These are phyloP conservation scores for Elachura formosa DNA, from an alignment of 2,113 vertebrate species.

Conservation along the genomic window DNA sequence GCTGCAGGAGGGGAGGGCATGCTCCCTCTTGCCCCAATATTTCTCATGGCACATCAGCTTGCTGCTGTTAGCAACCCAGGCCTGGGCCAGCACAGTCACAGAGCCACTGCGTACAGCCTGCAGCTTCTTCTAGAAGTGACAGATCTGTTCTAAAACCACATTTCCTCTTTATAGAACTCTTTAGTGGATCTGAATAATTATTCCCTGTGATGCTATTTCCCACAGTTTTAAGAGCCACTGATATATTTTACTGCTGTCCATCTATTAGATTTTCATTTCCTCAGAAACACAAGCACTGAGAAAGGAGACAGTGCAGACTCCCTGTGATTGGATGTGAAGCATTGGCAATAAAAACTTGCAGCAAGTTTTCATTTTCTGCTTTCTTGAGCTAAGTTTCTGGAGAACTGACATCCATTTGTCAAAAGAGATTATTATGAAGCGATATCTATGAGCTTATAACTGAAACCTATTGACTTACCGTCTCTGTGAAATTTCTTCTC, in stretches of 20 bases:
- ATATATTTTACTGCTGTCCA: slow-evolving; percentile 31
- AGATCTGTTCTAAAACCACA: neutral
- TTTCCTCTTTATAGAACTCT: slow-evolving; percentile 6
- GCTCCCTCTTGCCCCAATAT: neutral
- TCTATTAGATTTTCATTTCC: slow-evolving; percentile 1
- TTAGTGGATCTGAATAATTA: slow-evolving; percentile 34
- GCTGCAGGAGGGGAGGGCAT: neutral
- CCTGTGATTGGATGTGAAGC: neutral
- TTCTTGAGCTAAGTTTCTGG: slow-evolving; percentile 32
- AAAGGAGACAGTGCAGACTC: neutral
- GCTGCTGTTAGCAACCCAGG: neutral
- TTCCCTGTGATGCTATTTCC: slow-evolving; percentile 22
- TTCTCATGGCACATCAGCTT: fast-evolving
- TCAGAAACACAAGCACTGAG: neutral
- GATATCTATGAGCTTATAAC: neutral
- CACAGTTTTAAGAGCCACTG: slow-evolving; percentile 4
- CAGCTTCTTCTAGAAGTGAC: neutral
- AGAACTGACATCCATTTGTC: slow-evolving; percentile 35
- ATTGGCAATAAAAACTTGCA: neutral
- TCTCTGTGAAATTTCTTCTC: slow-evolving; percentile 23
- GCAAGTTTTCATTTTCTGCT: slow-evolving; percentile 41
- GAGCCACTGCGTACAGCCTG: neutral
- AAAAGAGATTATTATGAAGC: slow-evolving; percentile 10
- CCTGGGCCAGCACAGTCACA: neutral
- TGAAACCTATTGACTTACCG: neutral